Percentiles rank a stretch among this genome's conserved stretches.
Evolutionary conservation across 2,113 vertebrate genomes (phyloP).

Genomic region (Ursus arctos): DNA sequence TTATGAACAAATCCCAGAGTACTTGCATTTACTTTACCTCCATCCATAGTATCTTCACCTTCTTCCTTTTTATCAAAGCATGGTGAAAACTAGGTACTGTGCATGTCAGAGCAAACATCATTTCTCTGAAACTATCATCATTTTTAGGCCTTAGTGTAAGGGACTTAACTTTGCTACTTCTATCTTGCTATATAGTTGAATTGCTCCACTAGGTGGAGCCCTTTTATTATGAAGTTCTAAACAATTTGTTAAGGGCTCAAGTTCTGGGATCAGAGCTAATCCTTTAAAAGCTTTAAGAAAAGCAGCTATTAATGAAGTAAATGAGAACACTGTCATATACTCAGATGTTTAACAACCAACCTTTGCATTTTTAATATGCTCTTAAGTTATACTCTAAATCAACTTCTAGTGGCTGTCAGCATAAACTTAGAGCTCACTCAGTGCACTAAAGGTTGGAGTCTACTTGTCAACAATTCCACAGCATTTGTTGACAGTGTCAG

Average conservation of each 20-base stretch:
- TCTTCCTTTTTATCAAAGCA: not conserved
- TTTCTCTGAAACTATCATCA: not conserved
- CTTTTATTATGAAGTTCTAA: not conserved
- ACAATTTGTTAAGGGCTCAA: not conserved
- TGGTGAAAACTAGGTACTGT: not conserved
- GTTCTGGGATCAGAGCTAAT: not conserved
- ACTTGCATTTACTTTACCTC: not conserved
- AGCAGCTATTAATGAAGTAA: not conserved
- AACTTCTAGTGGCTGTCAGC: not conserved
- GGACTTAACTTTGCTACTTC: not conserved
- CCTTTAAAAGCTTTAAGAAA: not conserved
- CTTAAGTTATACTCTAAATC: not conserved
- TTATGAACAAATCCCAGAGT: not conserved
- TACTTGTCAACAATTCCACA: not conserved
- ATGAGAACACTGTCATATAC: not conserved
- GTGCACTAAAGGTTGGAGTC: not conserved
- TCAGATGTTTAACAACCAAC: not conserved
- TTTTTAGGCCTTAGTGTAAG: not conserved
- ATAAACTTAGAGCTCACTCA: not conserved
- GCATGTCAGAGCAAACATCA: not conserved
- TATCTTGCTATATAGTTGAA: not conserved
- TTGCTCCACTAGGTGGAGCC: conserved; percentile 67
- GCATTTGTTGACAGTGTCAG: not conserved
- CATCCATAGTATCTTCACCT: not conserved
- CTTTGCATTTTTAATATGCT: not conserved